These are phyloP conservation scores for Cecidostiba fungosa DNA, from an alignment of 2,888 invertebrate genomes.

Conservation along the genomic window DNA sequence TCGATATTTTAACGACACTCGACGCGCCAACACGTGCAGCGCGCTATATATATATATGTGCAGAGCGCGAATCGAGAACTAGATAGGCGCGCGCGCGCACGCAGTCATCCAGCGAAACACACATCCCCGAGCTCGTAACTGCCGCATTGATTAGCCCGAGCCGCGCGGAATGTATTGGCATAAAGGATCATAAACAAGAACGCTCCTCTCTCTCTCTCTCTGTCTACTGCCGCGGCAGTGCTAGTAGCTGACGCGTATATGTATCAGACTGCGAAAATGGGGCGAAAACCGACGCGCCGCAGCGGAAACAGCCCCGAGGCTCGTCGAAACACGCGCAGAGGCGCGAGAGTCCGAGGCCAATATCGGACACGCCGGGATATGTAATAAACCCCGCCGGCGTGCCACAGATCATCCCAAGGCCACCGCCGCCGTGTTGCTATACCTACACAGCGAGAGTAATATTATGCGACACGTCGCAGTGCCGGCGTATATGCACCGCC, in stretches of 20 bases:
- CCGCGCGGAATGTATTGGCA: conserved; percentile 33
- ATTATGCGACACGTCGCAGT: conserved; percentile 24
- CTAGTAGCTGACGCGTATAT: no score
- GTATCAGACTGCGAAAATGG: conserved; percentile 18
- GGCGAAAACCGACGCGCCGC: conserved; percentile 25
- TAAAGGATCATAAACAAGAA: conserved; percentile 54
- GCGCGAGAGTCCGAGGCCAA: conserved; percentile 10
- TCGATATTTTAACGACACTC: conserved; percentile 51
- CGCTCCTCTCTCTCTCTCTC: not conserved
- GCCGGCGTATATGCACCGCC: not conserved
- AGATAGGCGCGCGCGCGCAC: not conserved
- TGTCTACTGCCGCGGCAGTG: not conserved
- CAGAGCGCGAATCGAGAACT: not conserved
- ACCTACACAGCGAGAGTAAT: conserved; percentile 19
- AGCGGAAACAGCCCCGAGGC: conserved; percentile 16
- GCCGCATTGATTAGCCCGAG: conserved; percentile 38
- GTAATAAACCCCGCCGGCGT: conserved; percentile 19
- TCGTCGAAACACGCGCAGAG: not conserved
- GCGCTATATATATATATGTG: not conserved
- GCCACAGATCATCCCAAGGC: conserved; percentile 25
- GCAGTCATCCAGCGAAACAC: not conserved
- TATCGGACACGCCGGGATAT: conserved; percentile 43
- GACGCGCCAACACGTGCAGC: not conserved
- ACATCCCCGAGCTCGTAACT: conserved; percentile 19
- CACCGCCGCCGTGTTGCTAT: not conserved